Evolutionary conservation across 2,113 vertebrate species (phyloP).

Genomic region (Carassius carassius): DNA sequence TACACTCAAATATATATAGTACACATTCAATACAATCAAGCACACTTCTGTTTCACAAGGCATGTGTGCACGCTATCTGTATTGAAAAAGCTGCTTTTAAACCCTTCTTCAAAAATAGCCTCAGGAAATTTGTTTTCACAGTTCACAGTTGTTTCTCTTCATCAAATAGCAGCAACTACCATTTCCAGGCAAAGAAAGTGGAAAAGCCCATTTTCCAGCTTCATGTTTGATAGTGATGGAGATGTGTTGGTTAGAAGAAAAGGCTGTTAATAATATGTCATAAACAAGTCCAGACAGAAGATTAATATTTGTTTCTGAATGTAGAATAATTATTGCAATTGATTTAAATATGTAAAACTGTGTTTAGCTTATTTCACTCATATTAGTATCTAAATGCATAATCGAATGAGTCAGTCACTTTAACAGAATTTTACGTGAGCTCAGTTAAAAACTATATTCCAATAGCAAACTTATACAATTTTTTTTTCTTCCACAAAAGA

Average conservation of each 20-base stretch:
- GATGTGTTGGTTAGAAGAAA: slow-evolving; percentile 1
- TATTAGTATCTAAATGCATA: not conserved
- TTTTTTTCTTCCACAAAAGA: not conserved
- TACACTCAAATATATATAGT: not conserved
- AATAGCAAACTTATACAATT: not conserved
- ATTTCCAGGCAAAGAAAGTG: slow-evolving; percentile 13
- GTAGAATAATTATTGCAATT: not conserved
- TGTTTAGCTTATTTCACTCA: not conserved
- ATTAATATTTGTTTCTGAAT: not conserved
- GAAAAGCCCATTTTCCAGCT: not conserved
- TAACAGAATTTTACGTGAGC: not conserved
- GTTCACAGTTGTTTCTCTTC: slow-evolving; percentile 16
- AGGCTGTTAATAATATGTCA: not conserved
- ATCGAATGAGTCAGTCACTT: not conserved
- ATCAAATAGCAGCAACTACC: not conserved
- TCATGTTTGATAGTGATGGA: not conserved
- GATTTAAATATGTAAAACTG: not conserved
- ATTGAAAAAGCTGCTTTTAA: slow-evolving; percentile 3
- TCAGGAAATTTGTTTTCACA: not conserved
- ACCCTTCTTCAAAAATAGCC: not conserved
- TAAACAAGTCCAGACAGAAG: not conserved
- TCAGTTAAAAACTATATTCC: not conserved
- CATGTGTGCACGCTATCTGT: not conserved
- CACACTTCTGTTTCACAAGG: not conserved
- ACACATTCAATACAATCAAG: not conserved